A percentile compares a stretch with the other conserved stretches of the same genome.
Conservation (phyloP, 2,888 invertebrate genomes). For the Tenthredo livida region DNA sequence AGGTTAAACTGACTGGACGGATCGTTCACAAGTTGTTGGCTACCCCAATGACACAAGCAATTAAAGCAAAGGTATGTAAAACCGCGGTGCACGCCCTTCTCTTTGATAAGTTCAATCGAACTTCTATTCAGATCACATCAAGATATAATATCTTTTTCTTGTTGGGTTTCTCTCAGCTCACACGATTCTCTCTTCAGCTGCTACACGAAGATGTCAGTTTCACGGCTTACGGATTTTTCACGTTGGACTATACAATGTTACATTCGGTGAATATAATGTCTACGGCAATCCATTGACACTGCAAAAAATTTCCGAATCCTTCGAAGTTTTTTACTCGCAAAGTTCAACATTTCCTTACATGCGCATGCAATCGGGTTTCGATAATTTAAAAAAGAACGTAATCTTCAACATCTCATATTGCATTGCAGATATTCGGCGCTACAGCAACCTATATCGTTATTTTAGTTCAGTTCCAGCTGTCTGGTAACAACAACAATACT, state of each 20-base stretch:
- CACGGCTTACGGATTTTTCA: slow-evolving; percentile 10
- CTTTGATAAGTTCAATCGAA: background rate
- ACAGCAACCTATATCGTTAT: background rate
- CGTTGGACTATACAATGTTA: slow-evolving; percentile 37
- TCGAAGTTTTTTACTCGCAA: background rate
- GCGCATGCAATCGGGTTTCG: background rate
- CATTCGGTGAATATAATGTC: slow-evolving; percentile 15
- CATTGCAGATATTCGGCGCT: slow-evolving; percentile 19
- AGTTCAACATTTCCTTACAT: background rate
- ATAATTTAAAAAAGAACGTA: background rate
- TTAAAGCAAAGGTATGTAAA: background rate
- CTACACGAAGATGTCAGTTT: background rate
- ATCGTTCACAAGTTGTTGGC: slow-evolving; percentile 16
- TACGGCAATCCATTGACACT: too few relatives aligned
- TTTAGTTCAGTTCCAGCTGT: background rate
- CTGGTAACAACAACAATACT: background rate
- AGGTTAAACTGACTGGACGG: slow-evolving; percentile 19
- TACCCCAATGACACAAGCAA: background rate
- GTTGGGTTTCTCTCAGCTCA: background rate
- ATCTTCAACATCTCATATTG: background rate
- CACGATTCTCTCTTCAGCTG: slow-evolving; percentile 16
- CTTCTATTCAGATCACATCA: background rate
- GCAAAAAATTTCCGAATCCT: too few relatives aligned
- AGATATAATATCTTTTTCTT: background rate
- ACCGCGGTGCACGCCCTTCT: background rate